phyloP scores from a whole-genome alignment of 1,140 invertebrate species.

The Trichomalopsis sarcophagae region DNA sequence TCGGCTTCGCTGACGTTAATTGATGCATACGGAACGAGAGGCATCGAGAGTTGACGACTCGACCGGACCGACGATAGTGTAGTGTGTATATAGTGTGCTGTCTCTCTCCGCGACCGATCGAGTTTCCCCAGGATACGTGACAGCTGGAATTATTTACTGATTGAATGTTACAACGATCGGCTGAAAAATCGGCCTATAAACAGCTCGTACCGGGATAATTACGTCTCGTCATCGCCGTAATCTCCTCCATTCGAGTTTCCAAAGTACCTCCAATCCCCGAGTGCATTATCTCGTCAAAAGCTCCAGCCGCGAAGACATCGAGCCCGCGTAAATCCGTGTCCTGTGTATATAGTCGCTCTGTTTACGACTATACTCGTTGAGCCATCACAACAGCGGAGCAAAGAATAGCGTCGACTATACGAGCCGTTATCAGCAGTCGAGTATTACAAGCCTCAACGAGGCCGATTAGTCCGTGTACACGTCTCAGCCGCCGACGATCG shows the following conservation, averaged over 20 bases:
- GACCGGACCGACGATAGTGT: background rate
- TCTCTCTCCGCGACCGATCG: background rate
- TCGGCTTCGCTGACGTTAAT: slow-evolving; percentile 14
- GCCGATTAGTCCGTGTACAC: background rate
- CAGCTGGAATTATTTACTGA: too few relatives aligned
- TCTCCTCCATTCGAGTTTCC: background rate
- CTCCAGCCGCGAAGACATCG: background rate
- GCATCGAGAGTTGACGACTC: background rate
- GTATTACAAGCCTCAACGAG: background rate
- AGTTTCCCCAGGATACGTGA: too few relatives aligned
- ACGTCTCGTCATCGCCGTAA: background rate
- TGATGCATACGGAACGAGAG: slow-evolving; percentile 6
- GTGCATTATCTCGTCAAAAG: slow-evolving; percentile 34
- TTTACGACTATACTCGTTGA: too few relatives aligned
- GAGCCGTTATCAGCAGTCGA: too few relatives aligned
- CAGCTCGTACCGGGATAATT: background rate
- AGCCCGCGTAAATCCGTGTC: slow-evolving; percentile 28
- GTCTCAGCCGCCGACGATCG: background rate
- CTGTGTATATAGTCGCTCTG: too few relatives aligned
- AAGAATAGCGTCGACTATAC: too few relatives aligned
- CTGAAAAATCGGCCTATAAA: background rate
- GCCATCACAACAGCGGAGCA: too few relatives aligned
- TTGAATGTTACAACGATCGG: too few relatives aligned
- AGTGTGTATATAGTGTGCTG: background rate
- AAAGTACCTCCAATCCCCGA: slow-evolving; percentile 7